Evolutionary conservation across 1,140 invertebrate species (phyloP), one percentile per base, ranked within the genome.

Genomic region (Psix sp.): DNA sequence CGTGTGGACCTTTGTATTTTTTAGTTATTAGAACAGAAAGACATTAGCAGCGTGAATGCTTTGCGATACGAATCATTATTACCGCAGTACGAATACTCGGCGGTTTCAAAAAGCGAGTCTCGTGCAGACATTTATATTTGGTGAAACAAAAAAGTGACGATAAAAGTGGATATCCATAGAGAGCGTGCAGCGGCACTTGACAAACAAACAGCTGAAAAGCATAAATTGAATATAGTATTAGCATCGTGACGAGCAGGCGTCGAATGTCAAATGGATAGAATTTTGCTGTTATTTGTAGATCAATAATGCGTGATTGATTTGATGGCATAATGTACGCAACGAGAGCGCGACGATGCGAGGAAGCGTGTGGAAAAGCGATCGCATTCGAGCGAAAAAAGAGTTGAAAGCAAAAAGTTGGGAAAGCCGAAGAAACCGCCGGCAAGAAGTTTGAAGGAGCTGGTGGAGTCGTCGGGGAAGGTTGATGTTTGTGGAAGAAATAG

Each of bases 401-500:
- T 24, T 7, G 3, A 24, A 24, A 24, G 21, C 7, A 24, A 24
- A 24, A 35, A 11, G 33, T 11, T 11, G 33, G n/a, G 33, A 7
- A 7, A 24, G 21, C 3, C 21, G 21, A 4, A 7, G 3, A 24
- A 24, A 3, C 7, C 3, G 21, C 3, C 21, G 21, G 7, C 21
- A 24, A 24, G 7, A 4, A 24, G 7, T 24, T 24, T 24, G 21
- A 21, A 14, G 39, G 42, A 2, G 2, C 24, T 5, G 14, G 24
- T 18, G 21, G 36, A 21, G 48, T 51, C n/a, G 3, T 39, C 33
- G 3, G 6, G 7, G 16, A 51, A 39, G 39, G 26, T 51, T 38
- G 39, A 51, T 26, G 48, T 17, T n/a, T 33, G 13, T 24, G 3
- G 21, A 24, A 24, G 7, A 24, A 24, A 24, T 4, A 24, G 21